A percentile compares a stretch with the other conserved stretches of the same genome.
phyloP scores from a whole-genome alignment of 2,113 vertebrate genomes.

The Phalacrocorax aristotelis region DNA sequence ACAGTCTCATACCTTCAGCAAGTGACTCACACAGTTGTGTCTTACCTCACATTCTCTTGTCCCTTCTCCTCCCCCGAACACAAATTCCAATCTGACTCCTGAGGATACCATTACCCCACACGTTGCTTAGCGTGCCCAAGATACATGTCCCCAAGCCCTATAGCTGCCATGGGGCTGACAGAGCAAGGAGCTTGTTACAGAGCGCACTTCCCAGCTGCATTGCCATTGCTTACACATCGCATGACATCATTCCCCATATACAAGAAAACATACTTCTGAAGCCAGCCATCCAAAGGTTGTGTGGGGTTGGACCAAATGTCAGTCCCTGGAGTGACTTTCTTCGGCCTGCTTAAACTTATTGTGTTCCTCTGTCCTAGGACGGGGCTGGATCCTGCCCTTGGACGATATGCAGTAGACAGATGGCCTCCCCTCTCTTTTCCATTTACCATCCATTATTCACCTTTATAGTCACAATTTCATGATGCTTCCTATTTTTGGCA shows the following conservation, averaged over 20 bases:
- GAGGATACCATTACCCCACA: accelerated
- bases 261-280: background rate
- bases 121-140: background rate
- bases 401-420: background rate
- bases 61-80: background rate
- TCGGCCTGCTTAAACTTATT: background rate
- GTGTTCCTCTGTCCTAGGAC: background rate
- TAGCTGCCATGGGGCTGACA: background rate
- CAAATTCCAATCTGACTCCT: background rate
- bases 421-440: background rate
- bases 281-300: background rate
- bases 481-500: background rate
- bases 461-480: background rate
- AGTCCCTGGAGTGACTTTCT: background rate
- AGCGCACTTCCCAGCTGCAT: background rate
- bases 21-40: background rate
- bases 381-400: background rate
- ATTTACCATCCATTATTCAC: background rate
- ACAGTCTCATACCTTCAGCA: background rate
- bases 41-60: background rate
- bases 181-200: background rate
- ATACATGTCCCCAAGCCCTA: background rate
- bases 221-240: background rate
- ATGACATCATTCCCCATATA: background rate
- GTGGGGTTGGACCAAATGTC: background rate